A percentile compares a stretch with the other conserved stretches of the same genome.
Evolutionary conservation across 2,113 vertebrate genomes (phyloP).

Genomic region (Hyperopisus bebe): DNA sequence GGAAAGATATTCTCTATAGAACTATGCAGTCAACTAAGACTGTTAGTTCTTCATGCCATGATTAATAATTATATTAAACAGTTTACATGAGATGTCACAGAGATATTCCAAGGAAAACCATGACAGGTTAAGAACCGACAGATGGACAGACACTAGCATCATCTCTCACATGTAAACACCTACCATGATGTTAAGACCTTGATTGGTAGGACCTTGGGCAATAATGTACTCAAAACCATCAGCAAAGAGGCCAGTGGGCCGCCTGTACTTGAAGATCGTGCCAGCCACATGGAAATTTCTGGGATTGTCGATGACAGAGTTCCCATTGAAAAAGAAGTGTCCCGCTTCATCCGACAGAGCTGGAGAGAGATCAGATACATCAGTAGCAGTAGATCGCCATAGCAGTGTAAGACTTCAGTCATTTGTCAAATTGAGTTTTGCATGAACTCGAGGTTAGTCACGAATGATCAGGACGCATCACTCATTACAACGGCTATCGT

Average conservation of each 20-base stretch:
- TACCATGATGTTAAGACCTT: constrained; percentile 77
- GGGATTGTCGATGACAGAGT: constrained; percentile 75
- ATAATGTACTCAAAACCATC: constrained; percentile 84
- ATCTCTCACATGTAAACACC: constrained; percentile 30
- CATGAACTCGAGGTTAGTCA: neutral
- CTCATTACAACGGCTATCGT: neutral
- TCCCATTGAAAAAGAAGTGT: constrained; percentile 81
- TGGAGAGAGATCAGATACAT: constrained; percentile 34
- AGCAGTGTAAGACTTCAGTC: neutral
- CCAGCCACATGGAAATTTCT: constrained; percentile 81
- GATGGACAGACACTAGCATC: neutral
- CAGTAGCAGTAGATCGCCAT: neutral
- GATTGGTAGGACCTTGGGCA: constrained; percentile 76
- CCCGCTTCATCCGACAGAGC: constrained; percentile 78
- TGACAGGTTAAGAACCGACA: neutral
- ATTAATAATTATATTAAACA: neutral
- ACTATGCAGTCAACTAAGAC: neutral
- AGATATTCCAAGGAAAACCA: neutral
- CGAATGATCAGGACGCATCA: neutral
- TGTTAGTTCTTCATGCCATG: neutral
- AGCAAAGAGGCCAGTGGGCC: constrained; percentile 63
- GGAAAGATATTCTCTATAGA: neutral
- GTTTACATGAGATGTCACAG: neutral
- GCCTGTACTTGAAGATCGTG: constrained; percentile 78
- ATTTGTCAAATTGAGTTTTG: neutral